phyloP scores from a whole-genome alignment of 2,113 vertebrate species.

The Seriola quinqueradiata region DNA sequence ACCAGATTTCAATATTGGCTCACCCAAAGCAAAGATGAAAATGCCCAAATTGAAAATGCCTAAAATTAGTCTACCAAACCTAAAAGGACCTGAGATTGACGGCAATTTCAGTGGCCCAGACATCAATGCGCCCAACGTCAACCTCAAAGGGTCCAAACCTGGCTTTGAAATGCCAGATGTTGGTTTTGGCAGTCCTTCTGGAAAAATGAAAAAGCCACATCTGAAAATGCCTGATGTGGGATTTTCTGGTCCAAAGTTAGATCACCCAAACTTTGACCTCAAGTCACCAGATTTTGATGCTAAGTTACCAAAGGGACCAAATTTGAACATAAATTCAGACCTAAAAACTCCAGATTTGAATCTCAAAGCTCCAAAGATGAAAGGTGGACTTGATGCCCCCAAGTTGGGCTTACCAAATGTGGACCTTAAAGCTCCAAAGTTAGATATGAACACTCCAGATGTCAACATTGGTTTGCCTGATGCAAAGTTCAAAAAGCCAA shows the following conservation, averaged over 20 bases:
- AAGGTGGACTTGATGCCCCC: conserved; percentile 63
- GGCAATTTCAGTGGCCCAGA: conserved; percentile 54
- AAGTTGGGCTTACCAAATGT: conserved; percentile 54
- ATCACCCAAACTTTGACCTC: conserved; percentile 51
- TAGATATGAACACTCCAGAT: conserved; percentile 60
- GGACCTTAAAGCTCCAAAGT: conserved; percentile 63
- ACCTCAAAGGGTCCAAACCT: conserved; percentile 60
- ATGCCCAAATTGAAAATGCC: conserved; percentile 59
- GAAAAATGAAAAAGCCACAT: conserved; percentile 64
- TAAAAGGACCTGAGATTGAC: conserved; percentile 67
- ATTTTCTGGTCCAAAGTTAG: conserved; percentile 56
- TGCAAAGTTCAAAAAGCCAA: conserved; percentile 57
- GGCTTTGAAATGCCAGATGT: conserved; percentile 62
- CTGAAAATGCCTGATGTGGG: conserved; percentile 71
- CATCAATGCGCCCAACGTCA: conserved; percentile 52
- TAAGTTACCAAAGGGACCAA: conserved; percentile 55
- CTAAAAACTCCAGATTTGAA: conserved; percentile 60
- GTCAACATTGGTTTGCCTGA: conserved; percentile 50
- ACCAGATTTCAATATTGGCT: too few relatives aligned
- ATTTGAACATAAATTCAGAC: conserved; percentile 58
- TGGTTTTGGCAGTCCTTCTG: conserved; percentile 49
- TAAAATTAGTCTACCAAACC: conserved; percentile 13
- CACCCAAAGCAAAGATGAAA: too few relatives aligned
- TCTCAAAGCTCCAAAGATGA: conserved; percentile 66
- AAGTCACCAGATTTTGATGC: conserved; percentile 51